These are phyloP conservation scores for Rhinatrema bivittatum DNA, from an alignment of 2,797 vertebrate genomes.

Conservation along the genomic window DNA sequence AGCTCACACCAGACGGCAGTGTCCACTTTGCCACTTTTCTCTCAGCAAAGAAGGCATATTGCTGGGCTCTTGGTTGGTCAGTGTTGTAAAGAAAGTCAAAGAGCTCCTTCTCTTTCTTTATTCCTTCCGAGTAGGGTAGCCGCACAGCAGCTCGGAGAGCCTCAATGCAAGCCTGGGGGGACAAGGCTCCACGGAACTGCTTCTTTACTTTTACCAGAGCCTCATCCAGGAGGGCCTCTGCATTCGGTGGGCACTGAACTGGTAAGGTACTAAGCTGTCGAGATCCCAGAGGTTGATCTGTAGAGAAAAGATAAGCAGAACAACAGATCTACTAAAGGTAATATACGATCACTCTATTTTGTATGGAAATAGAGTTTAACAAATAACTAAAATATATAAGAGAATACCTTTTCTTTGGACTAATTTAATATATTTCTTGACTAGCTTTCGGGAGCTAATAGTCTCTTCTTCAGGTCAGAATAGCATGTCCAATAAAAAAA, in stretches of 20 bases:
- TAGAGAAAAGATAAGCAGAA: constrained; percentile 5
- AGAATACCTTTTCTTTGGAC: too few species aligned
- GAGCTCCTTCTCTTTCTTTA: constrained; percentile 63
- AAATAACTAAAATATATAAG: too few species aligned
- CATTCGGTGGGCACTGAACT: constrained; percentile 36
- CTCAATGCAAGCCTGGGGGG: constrained; percentile 72
- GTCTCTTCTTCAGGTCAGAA: too few species aligned
- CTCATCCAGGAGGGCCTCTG: constrained; percentile 55
- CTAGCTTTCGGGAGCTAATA: too few species aligned
- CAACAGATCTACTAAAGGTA: background rate
- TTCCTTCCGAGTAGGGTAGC: constrained; percentile 61
- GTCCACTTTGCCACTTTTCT: constrained; percentile 66
- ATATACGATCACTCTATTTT: too few species aligned
- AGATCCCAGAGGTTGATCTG: constrained; percentile 56
- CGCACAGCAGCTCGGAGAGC: constrained; percentile 65
- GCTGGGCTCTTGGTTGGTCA: constrained; percentile 73
- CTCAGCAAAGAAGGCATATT: constrained; percentile 82
- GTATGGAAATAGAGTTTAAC: too few species aligned
- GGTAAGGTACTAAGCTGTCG: constrained; percentile 58
- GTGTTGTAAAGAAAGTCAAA: constrained; percentile 60
- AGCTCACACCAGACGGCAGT: constrained; percentile 59
- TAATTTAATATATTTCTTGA: too few species aligned
- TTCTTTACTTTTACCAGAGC: constrained; percentile 48
- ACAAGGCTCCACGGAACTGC: constrained; percentile 58
- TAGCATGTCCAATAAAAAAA: too few species aligned